Base-by-base conservation (phyloP, 2,797 vertebrate genomes). In the Sebastes nivosus region DNA sequence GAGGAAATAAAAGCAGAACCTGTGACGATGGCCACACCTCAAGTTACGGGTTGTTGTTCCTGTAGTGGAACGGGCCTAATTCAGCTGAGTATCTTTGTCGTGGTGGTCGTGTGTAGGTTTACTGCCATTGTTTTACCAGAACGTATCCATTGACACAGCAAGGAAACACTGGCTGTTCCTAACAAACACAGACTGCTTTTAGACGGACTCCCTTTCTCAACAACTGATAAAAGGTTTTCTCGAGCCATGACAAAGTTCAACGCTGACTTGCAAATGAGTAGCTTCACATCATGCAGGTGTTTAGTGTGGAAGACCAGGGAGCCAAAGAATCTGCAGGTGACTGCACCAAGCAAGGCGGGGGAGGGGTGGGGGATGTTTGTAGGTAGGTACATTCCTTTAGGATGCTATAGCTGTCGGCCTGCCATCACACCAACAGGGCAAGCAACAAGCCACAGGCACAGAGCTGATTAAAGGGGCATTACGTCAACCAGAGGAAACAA, bases 391-490 rank as follows among this genome's bases (percentile, higher is more conserved):
- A 54, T 34, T 59, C 20, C 20, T 52, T 57, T 25, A 22, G 64
- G 77, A 46, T 55, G 66, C 70, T 75, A 27, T 22, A 63, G 65
- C 63, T 81, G 70, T 25, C n/a, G 50, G 73, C 61, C 66, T 27
- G 75, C 59, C 72, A 75, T 79, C 77, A 80, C 72, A 82, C 64
- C 77, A 86, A 81, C 64, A 78, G 69, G 27, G 75, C 75, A 84
- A 88, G 87, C 85, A 89, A 83, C 83, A 86, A 90, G 81, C 78
- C 80, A 83, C 71, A 81, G 77, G 80, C 75, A 54, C 60, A 85
- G 81, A 68, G 65, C 63, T 73, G 79, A 38, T 72, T 57, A 29
- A 76, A 65, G 67, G 73, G 69, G 71, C 6, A 60, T 30, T 72
- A 60, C 10, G 42, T 83, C 22, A 68, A 72, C 50, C 32, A 16